A percentile compares a stretch with the other conserved stretches of the same genome.
Evolutionary conservation across 2,113 vertebrate species (phyloP).

Genomic region (Numida meleagris): DNA sequence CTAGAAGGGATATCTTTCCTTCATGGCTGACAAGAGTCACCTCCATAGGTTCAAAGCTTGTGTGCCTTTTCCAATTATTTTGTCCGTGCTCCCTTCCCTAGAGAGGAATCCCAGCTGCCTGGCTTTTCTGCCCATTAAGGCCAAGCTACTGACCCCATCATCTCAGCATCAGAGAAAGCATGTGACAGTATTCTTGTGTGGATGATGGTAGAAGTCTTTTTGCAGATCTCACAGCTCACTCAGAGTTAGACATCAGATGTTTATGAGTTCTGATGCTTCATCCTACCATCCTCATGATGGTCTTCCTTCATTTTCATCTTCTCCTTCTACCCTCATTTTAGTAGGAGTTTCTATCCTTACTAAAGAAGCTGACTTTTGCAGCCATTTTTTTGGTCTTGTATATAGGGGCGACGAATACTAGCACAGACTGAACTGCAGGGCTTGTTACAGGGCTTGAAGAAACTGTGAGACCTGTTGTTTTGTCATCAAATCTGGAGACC

Average conservation of each 20-base stretch:
- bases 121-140: background rate
- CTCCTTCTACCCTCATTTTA: background rate
- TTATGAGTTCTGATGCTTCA: background rate
- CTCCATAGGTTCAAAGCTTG: background rate
- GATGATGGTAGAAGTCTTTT: background rate
- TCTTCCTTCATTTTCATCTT: background rate
- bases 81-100: background rate
- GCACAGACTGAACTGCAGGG: background rate
- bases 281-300: background rate
- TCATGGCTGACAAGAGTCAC: background rate
- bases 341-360: background rate
- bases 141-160: background rate
- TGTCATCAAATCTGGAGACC: background rate
- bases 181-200: background rate
- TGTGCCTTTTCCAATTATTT: background rate
- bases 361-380: background rate
- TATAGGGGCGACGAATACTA: background rate
- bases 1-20: background rate
- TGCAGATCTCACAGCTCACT: background rate
- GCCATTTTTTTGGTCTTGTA: background rate
- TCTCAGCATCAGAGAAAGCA: background rate
- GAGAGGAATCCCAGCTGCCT: background rate
- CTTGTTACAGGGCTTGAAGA: no score
- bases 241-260: background rate
- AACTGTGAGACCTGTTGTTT: background rate